A percentile compares a stretch with the other conserved stretches of the same genome.
Evolutionary conservation across 1,140 invertebrate genomes (phyloP).

Genomic region (Macrobrachium nipponense): DNA sequence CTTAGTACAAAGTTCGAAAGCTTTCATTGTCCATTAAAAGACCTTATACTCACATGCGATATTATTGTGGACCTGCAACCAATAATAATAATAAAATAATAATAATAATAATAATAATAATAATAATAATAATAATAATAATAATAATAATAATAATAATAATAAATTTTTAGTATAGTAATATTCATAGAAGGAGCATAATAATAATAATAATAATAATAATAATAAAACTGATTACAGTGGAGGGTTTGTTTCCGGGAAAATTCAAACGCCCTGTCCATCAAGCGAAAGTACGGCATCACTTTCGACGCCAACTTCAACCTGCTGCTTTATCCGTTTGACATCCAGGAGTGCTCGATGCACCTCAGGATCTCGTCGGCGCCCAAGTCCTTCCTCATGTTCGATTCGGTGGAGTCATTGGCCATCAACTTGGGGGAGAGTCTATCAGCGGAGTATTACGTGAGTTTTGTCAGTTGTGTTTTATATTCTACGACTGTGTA

Average conservation of each 20-base stretch:
- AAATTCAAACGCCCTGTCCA: neutral
- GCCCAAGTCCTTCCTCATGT: conserved; percentile 33
- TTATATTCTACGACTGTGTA: neutral
- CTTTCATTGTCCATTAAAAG: no score
- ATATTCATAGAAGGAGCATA: neutral
- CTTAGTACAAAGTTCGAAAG: no score
- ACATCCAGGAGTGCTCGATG: conserved; percentile 40
- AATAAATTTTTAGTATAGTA: no score
- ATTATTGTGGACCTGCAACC: no score
- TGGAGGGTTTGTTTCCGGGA: conserved; percentile 29
- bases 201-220: no score
- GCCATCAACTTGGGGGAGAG: conserved; percentile 24
- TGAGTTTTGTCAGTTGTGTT: neutral
- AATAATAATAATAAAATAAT: no score
- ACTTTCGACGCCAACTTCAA: conserved; percentile 17
- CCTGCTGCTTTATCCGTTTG: conserved; percentile 40
- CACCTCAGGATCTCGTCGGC: conserved; percentile 41
- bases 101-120: no score
- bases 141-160: no score
- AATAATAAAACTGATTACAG: neutral
- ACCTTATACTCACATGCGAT: no score
- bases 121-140: no score
- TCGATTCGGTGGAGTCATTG: neutral
- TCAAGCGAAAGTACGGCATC: conserved; percentile 31
- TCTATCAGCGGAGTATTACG: conserved; percentile 31